A percentile compares a stretch with the other conserved stretches of the same genome.
Conservation (phyloP, 2,888 invertebrate genomes). For the Oscheius sp. region DNA sequence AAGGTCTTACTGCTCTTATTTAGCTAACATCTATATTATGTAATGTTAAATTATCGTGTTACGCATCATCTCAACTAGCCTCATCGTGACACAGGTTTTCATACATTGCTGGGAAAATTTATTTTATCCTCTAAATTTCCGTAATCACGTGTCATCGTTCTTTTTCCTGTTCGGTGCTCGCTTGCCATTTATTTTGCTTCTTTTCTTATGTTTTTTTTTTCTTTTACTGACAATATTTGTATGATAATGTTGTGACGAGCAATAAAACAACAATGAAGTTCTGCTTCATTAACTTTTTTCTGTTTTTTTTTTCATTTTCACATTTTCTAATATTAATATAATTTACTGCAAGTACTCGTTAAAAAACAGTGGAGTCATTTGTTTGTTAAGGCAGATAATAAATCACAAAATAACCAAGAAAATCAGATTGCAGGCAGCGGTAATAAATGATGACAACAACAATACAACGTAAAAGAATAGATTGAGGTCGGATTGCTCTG, state of each 20-base stretch:
- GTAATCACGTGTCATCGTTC: slow-evolving; percentile 29
- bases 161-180: slow-evolving; percentile 27
- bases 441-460: slow-evolving; percentile 14
- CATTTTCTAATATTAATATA: no score
- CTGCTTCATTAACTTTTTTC: no score
- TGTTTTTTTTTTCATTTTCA: no score
- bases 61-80: slow-evolving; percentile 3
- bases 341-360: no score
- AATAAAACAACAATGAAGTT: no score
- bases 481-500: slow-evolving; percentile 6
- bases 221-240: no score
- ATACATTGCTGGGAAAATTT: slow-evolving; percentile 19
- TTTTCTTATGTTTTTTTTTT: background rate
- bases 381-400: slow-evolving; percentile 7
- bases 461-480: slow-evolving; percentile 14
- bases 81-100: slow-evolving; percentile 20
- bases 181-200: slow-evolving; percentile 24
- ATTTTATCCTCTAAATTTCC: background rate
- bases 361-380: no score
- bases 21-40: background rate
- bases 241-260: no score
- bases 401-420: slow-evolving; percentile 8
- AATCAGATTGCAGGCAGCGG: background rate
- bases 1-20: background rate
- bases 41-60: background rate